Base-by-base conservation (phyloP, 2,113 vertebrate species). In the Paramormyrops kingsleyae region DNA sequence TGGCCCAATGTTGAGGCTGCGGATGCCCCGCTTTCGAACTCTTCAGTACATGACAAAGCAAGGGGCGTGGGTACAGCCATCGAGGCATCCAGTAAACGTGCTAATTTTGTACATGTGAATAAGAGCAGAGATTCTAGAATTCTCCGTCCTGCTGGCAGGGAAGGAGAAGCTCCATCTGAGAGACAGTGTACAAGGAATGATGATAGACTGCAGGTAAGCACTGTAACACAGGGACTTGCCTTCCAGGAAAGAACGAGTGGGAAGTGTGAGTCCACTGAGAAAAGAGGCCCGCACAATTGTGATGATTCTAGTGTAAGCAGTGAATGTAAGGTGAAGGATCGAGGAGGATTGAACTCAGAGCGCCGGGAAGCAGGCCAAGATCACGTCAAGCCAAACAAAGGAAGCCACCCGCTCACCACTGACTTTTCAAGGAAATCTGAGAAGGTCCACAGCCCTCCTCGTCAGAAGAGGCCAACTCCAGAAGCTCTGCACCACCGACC, bases 371-470 rank as follows among this genome's bases (percentile, higher is more conserved):
- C 92, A 1, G 93, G 92, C 56, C 96, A 95, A 94, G 91, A 94
- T 85, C 95, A 96, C n/a, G 91, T 90, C 59, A 93, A 94, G 89
- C 93, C 95, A 52, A 53, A 1, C 87, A 92, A 92, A 94, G 90
- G 91, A 92, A 88, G 94, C 92, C 91, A 89, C 2, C 39, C 95
- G 93, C 77, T 49, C 2, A 44, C 62, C 62, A 92, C 92, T 10
- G 94, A 96, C 12, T 91, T 93, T 0, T 90, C 92, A 91, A 94
- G 93, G 91, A 95, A 94, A 90, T 93, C 93, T 88, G 95, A 94
- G 12, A 93, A 94, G 83, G 88, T 88, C 1, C 95, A 92, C 92
- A 95, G 59, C 2, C 92, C 94, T 92, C 91, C 93, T 3, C 92
- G 93, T 89, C 92, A 93, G 66, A 95, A 92, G 89, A 88, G 74